Conservation (phyloP, 2,797 vertebrate genomes). For the Cossypha niveicapilla region DNA sequence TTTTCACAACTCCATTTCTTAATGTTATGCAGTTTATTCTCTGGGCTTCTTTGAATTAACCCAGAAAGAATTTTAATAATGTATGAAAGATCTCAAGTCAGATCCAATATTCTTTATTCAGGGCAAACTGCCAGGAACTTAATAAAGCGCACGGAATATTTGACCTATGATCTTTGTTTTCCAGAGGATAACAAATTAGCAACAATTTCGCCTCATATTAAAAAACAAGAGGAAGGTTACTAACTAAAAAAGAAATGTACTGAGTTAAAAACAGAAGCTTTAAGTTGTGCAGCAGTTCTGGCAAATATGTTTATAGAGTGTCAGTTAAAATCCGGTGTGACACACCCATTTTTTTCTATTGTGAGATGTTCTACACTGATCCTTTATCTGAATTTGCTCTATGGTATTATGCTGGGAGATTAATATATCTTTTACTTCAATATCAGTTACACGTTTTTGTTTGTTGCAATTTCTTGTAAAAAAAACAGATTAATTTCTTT, state of each 20-base stretch:
- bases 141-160: background rate
- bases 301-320: background rate
- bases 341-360: background rate
- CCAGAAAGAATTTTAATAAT: background rate
- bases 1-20: background rate
- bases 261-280: background rate
- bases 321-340: background rate
- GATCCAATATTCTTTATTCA: background rate
- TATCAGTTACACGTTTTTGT: accelerated
- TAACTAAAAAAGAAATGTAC: background rate
- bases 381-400: background rate
- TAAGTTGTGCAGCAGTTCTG: background rate
- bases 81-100: background rate
- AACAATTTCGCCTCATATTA: background rate
- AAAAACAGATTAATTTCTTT: background rate
- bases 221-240: background rate
- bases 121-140: background rate
- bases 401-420: background rate
- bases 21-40: background rate
- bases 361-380: background rate
- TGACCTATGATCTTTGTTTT: background rate
- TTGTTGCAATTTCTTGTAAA: background rate
- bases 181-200: background rate
- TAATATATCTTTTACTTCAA: background rate
- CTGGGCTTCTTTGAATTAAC: background rate